phyloP scores from a whole-genome alignment of 2,888 invertebrate species.

The Ornithoptera priamus region DNA sequence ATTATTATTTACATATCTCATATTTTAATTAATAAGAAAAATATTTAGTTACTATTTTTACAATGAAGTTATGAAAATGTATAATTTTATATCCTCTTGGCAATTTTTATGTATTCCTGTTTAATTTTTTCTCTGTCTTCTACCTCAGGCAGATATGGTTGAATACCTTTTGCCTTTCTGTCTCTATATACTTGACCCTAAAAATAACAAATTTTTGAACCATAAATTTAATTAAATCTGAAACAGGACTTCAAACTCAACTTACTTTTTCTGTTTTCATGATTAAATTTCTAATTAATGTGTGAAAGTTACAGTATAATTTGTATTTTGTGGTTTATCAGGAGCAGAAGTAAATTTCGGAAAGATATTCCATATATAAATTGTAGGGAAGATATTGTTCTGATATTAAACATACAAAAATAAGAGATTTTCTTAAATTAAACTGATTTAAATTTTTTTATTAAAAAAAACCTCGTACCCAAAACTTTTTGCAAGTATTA shows the following conservation, averaged over 20 bases:
- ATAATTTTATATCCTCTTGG: too few relatives aligned
- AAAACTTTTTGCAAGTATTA: slow-evolving; percentile 88
- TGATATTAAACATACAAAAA: too few relatives aligned
- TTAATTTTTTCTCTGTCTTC: slow-evolving; percentile 86
- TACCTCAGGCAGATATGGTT: slow-evolving; percentile 83
- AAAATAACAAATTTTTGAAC: not conserved
- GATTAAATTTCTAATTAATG: too few relatives aligned
- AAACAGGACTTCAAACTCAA: too few relatives aligned
- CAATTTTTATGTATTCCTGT: slow-evolving; percentile 73
- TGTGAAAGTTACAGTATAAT: too few relatives aligned
- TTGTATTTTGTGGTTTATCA: too few relatives aligned
- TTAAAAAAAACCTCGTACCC: slow-evolving; percentile 80
- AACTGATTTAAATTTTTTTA: not conserved
- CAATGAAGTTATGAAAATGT: not conserved
- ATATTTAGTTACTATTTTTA: not conserved
- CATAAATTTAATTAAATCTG: slow-evolving; percentile 29
- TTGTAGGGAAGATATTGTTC: too few relatives aligned
- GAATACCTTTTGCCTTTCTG: slow-evolving; percentile 82
- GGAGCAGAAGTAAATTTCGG: too few relatives aligned
- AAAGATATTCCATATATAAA: too few relatives aligned
- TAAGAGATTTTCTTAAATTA: too few relatives aligned
- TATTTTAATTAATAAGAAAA: not conserved
- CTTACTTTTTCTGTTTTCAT: too few relatives aligned
- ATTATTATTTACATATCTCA: not conserved
- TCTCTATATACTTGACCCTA: slow-evolving; percentile 81